Base-by-base conservation (phyloP, 2,888 invertebrate species). In the Acholoe squamosa region DNA sequence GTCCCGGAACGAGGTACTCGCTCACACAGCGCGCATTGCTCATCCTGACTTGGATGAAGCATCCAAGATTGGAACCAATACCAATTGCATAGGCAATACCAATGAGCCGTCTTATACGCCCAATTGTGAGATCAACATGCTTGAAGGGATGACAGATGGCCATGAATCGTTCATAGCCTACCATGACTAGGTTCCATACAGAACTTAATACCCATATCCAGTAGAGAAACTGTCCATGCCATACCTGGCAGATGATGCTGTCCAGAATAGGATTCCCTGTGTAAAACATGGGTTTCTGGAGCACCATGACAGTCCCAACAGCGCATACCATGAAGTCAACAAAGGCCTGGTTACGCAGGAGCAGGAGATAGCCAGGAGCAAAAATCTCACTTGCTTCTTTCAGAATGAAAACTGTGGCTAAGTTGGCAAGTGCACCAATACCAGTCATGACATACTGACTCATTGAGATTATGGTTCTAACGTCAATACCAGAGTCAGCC, bases 191-290 rank as follows among this genome's bases (percentile, higher is more conserved):
- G 89, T 89, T 89, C 89, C 89, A 89, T n/a, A 89, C 52, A 33
- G 77, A 77, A 19, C n/a, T 51, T 43, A 89, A 52, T 25, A 77
- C 76, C 56, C 56, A 33, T 22, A 33, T 28, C 89, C 89, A 89
- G 89, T 89, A 89, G 80, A 80, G 54, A n/a, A 33, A 25, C 80
- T 89, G 89, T 16, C 89, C 77, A 52, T 89, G 89, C 89, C 89
- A 89, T 0, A 77, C n/a, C 31, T 89, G 77, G 34, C 89, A 89
- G 54, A 89, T 54, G 33, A 89, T 33, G 16, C 16, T 52, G 52
- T 89, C 89, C 14, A 80, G 0, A n/a, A 34, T 80, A 10, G 22
- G 22, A 34, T 80, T 80, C 5, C 80, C 80, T 22, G 80, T 34
- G 0, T 3, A 10, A 10, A 14, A 80, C 80, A 80, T 80, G 12